Evolutionary conservation across 1,140 invertebrate species (phyloP), one percentile per base, ranked within the genome.

Genomic region (Gonioctena quinquepunctata): DNA sequence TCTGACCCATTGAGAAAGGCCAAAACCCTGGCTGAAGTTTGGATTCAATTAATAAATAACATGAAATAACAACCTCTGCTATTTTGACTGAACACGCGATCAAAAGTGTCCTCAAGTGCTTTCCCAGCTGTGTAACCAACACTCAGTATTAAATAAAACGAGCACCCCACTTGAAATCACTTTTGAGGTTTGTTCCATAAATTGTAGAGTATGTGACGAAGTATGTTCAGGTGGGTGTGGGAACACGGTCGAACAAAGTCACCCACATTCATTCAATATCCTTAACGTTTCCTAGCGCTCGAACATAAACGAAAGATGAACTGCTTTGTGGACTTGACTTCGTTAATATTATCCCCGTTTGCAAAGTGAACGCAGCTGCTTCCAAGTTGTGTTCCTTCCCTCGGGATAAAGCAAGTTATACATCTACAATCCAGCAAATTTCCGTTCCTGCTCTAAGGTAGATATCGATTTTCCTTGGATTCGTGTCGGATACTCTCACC

Each of bases 261-360:
- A 42, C 33, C 16, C 33, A 42, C 16, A 42, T 42, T 42, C 33
- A 42, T 42, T n/a, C 33, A 42, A 42, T n/a, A 42, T 11, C 33
- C 33, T 11, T 42, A 42, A 11, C 33, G 11, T 42, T 42, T 11
- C 33, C n/a, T n/a, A n/a, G n/a, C n/a, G n/a, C n/a, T n/a, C 33
- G 33, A 42, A 42, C 33, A 42, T 42, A 42, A 42, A 42, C 13
- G 33, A 11, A 42, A n/a, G 33, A n/a, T 42, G 33, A 42, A 42
- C 33, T 42, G 33, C 33, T 42, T 42, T 42, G 33, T n/a, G 33
- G 33, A 42, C 33, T 22, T 33, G 11, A 42, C 18, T 63, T 64
- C 62, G 62, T 64, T 64, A 64, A 64, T 64, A 50, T 64, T 48
- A 64, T 64, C 21, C 42, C 13, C 23, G 62, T 64, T 64, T 64